These are phyloP conservation scores for Pandemis corylana DNA, from an alignment of 2,888 invertebrate species.

Conservation along the genomic window DNA sequence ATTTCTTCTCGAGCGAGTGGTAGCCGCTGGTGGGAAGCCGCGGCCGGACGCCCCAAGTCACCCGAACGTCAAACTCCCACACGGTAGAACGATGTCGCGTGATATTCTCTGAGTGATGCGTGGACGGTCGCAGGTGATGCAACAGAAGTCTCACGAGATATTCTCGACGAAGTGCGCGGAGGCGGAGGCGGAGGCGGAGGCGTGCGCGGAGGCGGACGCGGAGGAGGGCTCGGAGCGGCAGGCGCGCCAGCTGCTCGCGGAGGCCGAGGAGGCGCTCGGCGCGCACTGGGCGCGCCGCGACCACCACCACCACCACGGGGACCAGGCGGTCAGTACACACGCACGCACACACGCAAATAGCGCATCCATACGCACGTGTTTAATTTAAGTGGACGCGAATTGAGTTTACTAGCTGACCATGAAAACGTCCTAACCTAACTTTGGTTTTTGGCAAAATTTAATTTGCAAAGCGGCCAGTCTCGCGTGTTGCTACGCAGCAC, in stretches of 20 bases:
- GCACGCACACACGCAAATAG: too few species aligned
- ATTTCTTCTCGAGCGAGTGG: background rate
- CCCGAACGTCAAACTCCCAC: constrained; percentile 3
- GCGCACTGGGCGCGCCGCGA: constrained; percentile 68
- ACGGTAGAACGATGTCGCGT: constrained; percentile 15
- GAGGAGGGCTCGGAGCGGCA: constrained; percentile 65
- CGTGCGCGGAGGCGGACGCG: constrained; percentile 43
- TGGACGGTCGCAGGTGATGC: constrained; percentile 72
- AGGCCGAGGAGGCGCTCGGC: constrained; percentile 74
- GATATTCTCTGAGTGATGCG: constrained; percentile 50
- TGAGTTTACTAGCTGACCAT: too few species aligned
- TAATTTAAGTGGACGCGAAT: too few species aligned
- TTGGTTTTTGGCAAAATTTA: too few species aligned
- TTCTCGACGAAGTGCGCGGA: constrained; percentile 70
- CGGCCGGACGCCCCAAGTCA: background rate
- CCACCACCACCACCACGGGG: constrained; percentile 56
- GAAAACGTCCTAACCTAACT: too few species aligned
- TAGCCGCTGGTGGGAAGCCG: background rate
- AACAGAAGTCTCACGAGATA: constrained; percentile 82
- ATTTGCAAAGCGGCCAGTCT: too few species aligned
- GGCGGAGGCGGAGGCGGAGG: constrained; percentile 49
- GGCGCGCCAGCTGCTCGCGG: constrained; percentile 74
- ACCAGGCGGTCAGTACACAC: constrained; percentile 34
- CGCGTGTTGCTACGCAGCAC: too few species aligned
- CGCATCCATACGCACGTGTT: too few species aligned